These are phyloP conservation scores for Danaus plexippus DNA, from an alignment of 1,140 invertebrate genomes.

Conservation along the genomic window DNA sequence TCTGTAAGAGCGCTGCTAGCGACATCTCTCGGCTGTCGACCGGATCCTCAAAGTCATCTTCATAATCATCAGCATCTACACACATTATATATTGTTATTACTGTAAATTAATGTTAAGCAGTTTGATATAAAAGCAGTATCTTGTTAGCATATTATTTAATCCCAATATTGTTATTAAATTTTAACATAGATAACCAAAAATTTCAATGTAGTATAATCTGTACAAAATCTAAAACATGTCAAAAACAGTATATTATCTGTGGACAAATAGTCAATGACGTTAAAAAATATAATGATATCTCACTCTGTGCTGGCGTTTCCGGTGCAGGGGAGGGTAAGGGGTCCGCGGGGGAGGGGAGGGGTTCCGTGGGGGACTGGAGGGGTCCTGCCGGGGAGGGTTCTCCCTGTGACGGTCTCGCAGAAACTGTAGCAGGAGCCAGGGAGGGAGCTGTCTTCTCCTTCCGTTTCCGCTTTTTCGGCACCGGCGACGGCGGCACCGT, in stretches of 20 bases:
- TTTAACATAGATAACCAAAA: too few relatives aligned
- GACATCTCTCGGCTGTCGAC: slow-evolving; percentile 40
- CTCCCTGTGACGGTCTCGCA: slow-evolving; percentile 11
- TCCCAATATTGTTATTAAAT: too few relatives aligned
- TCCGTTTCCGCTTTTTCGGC: slow-evolving; percentile 33
- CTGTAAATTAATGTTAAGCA: too few relatives aligned
- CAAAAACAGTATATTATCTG: too few relatives aligned
- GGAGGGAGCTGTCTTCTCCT: slow-evolving; percentile 36
- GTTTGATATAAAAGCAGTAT: too few relatives aligned
- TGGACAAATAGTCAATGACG: too few relatives aligned
- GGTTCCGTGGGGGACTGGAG: slow-evolving; percentile 13
- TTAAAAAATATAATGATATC: not conserved
- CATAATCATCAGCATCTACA: slow-evolving; percentile 52
- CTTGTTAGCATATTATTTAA: too few relatives aligned
- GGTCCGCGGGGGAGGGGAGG: slow-evolving; percentile 15
- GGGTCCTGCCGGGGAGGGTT: slow-evolving; percentile 11
- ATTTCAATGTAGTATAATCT: too few relatives aligned
- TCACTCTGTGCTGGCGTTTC: slow-evolving; percentile 15
- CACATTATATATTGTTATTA: too few relatives aligned
- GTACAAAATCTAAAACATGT: too few relatives aligned
- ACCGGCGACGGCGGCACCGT: slow-evolving; percentile 34
- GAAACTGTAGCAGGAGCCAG: slow-evolving; percentile 1
- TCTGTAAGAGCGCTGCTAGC: slow-evolving; percentile 48
- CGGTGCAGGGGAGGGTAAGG: slow-evolving; percentile 23
- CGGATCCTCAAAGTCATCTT: slow-evolving; percentile 41